Evolutionary conservation across 2,113 vertebrate genomes (phyloP).

Genomic region (Narcine bancroftii): DNA sequence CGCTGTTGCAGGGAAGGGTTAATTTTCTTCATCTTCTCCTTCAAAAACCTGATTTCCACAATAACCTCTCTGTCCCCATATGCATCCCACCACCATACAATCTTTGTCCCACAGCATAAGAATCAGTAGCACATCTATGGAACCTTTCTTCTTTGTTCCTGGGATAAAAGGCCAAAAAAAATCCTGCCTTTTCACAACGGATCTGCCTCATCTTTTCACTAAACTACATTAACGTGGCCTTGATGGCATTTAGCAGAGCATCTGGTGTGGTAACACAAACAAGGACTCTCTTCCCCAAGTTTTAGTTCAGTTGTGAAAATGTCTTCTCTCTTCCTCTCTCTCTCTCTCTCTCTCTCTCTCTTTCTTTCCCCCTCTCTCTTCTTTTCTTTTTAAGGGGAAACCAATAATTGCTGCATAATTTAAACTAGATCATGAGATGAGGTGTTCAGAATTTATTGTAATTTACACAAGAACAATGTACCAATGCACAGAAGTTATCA

Average conservation of each 20-base stretch:
- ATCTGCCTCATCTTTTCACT: constrained; percentile 19
- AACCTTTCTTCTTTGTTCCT: constrained; percentile 10
- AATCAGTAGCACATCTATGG: constrained; percentile 1
- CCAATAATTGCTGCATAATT: constrained; percentile 26
- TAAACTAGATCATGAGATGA: too few relatives aligned
- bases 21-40: background rate
- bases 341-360: background rate
- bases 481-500: too few relatives aligned
- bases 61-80: constrained; percentile 19
- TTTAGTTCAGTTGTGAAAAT: background rate
- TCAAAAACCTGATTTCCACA: constrained; percentile 1
- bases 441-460: too few relatives aligned
- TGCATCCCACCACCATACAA: constrained; percentile 32
- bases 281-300: background rate
- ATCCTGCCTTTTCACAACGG: constrained; percentile 22
- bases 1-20: constrained; percentile 1
- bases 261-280: background rate
- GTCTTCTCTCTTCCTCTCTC: background rate
- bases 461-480: too few relatives aligned
- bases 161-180: background rate
- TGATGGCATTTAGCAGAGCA: constrained; percentile 4
- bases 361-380: background rate
- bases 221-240: constrained; percentile 20
- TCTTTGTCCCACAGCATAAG: background rate
- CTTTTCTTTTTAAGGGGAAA: background rate